Evolutionary conservation across 92 coral and sea anemone species (phyloP), one percentile per base, ranked within the genome.

Genomic region (Plumapathes pennacea): DNA sequence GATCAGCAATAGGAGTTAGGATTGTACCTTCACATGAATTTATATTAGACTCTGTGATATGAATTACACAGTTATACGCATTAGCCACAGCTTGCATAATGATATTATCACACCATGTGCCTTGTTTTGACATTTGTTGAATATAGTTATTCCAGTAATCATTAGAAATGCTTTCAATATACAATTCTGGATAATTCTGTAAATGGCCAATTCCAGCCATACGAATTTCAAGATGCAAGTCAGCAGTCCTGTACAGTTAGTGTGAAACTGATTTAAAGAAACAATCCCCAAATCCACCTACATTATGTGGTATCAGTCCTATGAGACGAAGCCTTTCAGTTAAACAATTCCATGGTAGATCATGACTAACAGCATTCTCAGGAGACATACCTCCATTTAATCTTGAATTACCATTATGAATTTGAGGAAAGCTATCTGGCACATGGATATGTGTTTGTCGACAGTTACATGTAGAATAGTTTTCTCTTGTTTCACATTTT

Each of bases 261-360:
- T 59, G 77, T 58, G 77, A 70, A 46, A 70, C 69, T 26, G 77
- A 70, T 47, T 37, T 70, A 70, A 70, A 70, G 77, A 70, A 70
- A 62, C 69, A 70, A 34, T 70, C 77, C 28, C 77, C 77, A 58
- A 41, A 57, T 46, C 77, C 77, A 37, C 60, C 77, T 15, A 71
- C 69, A 46, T 58, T 46, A 62, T 72, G 50, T 34, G 80, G 80
- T 62, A 54, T 50, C 24, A 72, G 41, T 17, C 64, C 38, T 69
- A 56, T 69, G 26, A 37, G 51, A 22, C 46, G 62, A 38, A 72
- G 71, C 44, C 71, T 72, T 72, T 61, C 64, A 61, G 54, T 61
- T 10, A 61, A 46, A 61, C 69, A 11, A 46, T 43, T 22, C 69
- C 25, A 61, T 61, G 22, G 69, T 19, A 19, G 5, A 46, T 61